phyloP scores from a whole-genome alignment of 2,888 invertebrate species.

The Stenodera caucasica region DNA sequence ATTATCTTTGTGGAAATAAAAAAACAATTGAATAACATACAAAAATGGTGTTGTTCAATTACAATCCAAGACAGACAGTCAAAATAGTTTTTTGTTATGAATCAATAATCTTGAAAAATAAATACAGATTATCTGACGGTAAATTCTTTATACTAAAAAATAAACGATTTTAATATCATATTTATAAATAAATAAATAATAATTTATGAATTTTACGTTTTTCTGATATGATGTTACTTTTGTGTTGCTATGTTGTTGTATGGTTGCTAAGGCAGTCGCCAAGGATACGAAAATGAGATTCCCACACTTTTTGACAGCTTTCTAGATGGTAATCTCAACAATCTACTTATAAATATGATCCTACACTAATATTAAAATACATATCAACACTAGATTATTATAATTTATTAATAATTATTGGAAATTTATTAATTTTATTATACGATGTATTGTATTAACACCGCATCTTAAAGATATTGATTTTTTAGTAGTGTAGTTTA shows the following conservation, averaged over 20 bases:
- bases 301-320: constrained; percentile 54
- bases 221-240: constrained; percentile 9
- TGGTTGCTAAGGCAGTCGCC: constrained; percentile 58
- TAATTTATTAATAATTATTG: neutral
- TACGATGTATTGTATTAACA: neutral
- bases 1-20: neutral
- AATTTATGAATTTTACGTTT: neutral
- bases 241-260: constrained; percentile 57
- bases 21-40: neutral
- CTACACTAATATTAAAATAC: neutral
- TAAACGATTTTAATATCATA: too few species aligned
- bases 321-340: constrained; percentile 13
- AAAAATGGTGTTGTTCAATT: too few species aligned
- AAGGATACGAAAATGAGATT: constrained; percentile 56
- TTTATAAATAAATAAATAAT: too few species aligned
- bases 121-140: too few species aligned
- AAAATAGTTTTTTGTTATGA: too few species aligned
- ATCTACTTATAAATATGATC: neutral
- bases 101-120: too few species aligned
- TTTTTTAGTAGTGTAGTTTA: neutral
- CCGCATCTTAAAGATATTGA: constrained; percentile 8
- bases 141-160: too few species aligned
- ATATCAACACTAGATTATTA: neutral
- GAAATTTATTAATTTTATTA: neutral
- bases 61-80: too few species aligned